Base-by-base conservation (phyloP, 2,888 invertebrate genomes). In the Spodoptera exigua region DNA sequence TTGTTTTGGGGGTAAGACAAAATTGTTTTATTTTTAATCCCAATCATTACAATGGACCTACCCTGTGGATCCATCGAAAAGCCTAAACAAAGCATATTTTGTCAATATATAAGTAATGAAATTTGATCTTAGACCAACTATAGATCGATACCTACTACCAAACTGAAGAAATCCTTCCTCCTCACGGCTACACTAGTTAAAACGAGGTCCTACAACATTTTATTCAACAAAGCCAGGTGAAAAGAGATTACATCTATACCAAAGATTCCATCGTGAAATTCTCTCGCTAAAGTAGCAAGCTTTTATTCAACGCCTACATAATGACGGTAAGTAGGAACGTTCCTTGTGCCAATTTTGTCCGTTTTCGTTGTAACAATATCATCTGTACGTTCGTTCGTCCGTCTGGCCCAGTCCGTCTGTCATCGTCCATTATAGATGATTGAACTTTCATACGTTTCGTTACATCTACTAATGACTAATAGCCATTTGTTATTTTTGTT, bases 401-500 rank as follows among this genome's bases (percentile, higher is more conserved):
- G 55, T 43, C 58, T 51, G 45, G 44, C 14, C 45, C 34, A 9
- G 35, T 56, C 11, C 45, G 47, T 70, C 74, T 62, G 58, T 72
- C 70, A 74, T 56, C 70, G 49, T 54, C 44, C 63, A 69, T 74
- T 62, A 74, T 41, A 37, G 59, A 69, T 70, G 63, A 70, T 59
- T 71, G 64, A 71, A 63, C 63, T 62, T 74, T 69, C 74, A 74
- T 70, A 69, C 52, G 46, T 70, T 63, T 59, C 54, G 51, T 57
- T 44, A 62, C 62, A 59, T 74, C 43, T 46, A 62, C 70, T 70
- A 74, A 74, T 74, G 63, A 63, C 59, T 59, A 37, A 37, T 34
- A 12, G 43, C 37, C 64, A 69, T 74, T 70, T 56, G 56, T 57
- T 71, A 63, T 70, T 70, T 74, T 46, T 21, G 49, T 56, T 18